phyloP scores from a whole-genome alignment of 2,888 invertebrate genomes.

The Beris chalybata region DNA sequence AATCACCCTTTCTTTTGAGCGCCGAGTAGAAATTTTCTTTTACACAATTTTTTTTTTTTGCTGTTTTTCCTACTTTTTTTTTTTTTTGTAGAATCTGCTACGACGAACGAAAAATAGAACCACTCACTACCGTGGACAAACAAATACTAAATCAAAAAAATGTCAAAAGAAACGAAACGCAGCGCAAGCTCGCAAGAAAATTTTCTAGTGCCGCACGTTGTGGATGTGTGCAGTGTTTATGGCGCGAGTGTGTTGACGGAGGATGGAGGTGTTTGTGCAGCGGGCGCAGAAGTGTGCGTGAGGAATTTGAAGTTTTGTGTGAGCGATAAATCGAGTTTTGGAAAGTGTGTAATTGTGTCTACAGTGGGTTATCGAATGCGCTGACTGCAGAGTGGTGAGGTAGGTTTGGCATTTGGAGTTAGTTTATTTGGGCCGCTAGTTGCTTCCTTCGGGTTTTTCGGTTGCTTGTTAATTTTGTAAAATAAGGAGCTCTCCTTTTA shows the following conservation, averaged over 20 bases:
- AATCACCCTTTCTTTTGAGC: too few relatives aligned
- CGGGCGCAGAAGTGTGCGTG: neutral
- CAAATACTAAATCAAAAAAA: slow-evolving; percentile 35
- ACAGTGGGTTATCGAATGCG: slow-evolving; percentile 1
- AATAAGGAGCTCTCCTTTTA: too few relatives aligned
- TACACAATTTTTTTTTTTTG: too few relatives aligned
- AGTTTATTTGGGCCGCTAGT: too few relatives aligned
- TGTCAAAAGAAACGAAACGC: slow-evolving; percentile 25
- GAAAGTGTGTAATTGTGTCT: too few relatives aligned
- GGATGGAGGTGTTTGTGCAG: neutral
- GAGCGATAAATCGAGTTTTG: neutral
- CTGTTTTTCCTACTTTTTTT: neutral
- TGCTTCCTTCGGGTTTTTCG: too few relatives aligned
- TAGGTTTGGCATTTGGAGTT: neutral
- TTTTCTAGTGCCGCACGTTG: neutral
- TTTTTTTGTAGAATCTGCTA: too few relatives aligned
- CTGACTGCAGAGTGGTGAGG: slow-evolving; percentile 13
- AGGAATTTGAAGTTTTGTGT: neutral
- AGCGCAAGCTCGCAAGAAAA: slow-evolving; percentile 22
- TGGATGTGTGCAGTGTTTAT: neutral
- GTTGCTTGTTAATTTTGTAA: too few relatives aligned
- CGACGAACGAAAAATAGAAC: slow-evolving; percentile 30
- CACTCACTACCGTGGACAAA: slow-evolving; percentile 33
- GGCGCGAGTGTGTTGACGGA: neutral
- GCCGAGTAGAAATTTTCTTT: too few relatives aligned